Evolutionary conservation across 2,888 invertebrate genomes (phyloP).

Genomic region (Tigriopus californicus): DNA sequence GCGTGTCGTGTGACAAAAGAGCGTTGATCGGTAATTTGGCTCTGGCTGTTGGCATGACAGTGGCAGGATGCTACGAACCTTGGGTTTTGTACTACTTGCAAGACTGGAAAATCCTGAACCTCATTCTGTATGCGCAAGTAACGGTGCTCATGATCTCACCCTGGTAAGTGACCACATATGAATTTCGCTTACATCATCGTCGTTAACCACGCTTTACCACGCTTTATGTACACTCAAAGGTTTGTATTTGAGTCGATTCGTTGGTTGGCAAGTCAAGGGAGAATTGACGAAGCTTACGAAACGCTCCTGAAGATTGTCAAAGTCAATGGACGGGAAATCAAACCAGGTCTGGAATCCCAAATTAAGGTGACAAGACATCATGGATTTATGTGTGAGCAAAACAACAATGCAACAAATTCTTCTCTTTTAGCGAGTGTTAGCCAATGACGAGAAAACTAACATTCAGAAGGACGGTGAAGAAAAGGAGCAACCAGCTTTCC

Average conservation of each 20-base stretch:
- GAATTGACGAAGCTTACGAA: conserved; percentile 51
- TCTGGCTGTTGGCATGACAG: conserved; percentile 66
- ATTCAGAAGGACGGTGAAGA: too few species aligned
- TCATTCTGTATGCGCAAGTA: conserved; percentile 16
- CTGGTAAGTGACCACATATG: conserved; percentile 1
- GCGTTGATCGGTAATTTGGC: conserved; percentile 82
- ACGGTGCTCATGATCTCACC: background rate
- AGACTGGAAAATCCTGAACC: conserved; percentile 44
- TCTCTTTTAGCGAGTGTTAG: too few species aligned
- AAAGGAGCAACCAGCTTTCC: too few species aligned
- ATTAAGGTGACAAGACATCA: too few species aligned
- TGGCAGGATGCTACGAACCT: conserved; percentile 55
- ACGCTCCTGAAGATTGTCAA: conserved; percentile 61
- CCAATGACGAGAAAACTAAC: too few species aligned
- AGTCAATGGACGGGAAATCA: conserved; percentile 40
- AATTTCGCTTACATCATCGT: too few species aligned
- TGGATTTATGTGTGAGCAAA: too few species aligned
- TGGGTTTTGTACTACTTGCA: conserved; percentile 64
- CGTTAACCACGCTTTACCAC: background rate
- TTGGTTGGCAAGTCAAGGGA: conserved; percentile 70
- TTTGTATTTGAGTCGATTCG: conserved; percentile 34
- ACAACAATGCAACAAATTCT: too few species aligned
- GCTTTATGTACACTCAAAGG: background rate
- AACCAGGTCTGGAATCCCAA: background rate
- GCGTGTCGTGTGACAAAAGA: conserved; percentile 72